A percentile compares a stretch with the other conserved stretches of the same genome.
Evolutionary conservation across 2,113 vertebrate species (phyloP).

Genomic region (Echinops telfairi): DNA sequence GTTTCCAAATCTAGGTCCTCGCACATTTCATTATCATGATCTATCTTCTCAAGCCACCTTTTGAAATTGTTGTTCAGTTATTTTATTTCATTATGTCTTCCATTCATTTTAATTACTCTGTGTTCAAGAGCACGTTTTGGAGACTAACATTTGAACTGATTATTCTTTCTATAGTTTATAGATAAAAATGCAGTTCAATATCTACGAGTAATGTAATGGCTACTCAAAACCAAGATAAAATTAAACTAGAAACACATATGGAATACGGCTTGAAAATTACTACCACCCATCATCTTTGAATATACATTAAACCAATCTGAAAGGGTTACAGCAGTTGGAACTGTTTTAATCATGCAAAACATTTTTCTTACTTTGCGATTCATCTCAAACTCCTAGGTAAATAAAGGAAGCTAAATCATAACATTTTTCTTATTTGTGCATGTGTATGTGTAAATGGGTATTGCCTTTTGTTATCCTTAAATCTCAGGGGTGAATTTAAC

Average conservation of each 20-base stretch:
- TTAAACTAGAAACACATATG: neutral
- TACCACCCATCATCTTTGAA: constrained; percentile 5
- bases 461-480: constrained; percentile 17
- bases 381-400: neutral
- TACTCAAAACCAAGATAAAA: constrained; percentile 7
- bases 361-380: constrained; percentile 46
- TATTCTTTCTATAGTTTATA: neutral
- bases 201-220: neutral
- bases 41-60: too few relatives aligned
- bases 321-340: neutral
- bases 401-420: constrained; percentile 30
- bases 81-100: too few relatives aligned
- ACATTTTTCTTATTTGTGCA: constrained; percentile 37
- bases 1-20: too few relatives aligned
- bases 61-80: too few relatives aligned
- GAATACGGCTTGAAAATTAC: constrained; percentile 35
- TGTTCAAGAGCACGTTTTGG: too few relatives aligned
- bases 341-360: constrained; percentile 57
- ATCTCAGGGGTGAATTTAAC: constrained; percentile 25
- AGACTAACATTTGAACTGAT: neutral
- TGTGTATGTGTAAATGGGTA: too few relatives aligned
- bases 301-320: constrained; percentile 57
- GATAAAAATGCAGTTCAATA: neutral
- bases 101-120: too few relatives aligned
- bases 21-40: too few relatives aligned